Evolutionary conservation across 64 coral and sea anemone species (phyloP).

Genomic region (Stichodactyla helianthus): DNA sequence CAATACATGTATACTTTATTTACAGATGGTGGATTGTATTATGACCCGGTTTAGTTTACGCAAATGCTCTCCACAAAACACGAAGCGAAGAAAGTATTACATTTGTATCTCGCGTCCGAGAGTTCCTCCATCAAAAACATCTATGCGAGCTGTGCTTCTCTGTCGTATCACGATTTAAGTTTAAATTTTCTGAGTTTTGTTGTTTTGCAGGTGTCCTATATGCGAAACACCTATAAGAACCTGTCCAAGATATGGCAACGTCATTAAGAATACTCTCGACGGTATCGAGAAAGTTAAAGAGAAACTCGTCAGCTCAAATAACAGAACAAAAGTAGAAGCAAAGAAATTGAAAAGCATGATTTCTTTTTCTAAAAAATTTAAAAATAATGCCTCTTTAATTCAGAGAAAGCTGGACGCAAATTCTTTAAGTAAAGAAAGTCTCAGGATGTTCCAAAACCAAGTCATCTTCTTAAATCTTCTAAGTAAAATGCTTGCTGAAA

Average conservation of each 20-base stretch:
- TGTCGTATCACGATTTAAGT: too few relatives aligned
- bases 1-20: too few relatives aligned
- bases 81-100: too few relatives aligned
- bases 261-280: slow-evolving; percentile 58
- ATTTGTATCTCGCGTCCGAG: too few relatives aligned
- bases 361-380: not conserved
- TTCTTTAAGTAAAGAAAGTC: slow-evolving; percentile 1
- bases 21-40: too few relatives aligned
- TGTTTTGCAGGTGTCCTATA: slow-evolving; percentile 34
- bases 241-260: slow-evolving; percentile 74
- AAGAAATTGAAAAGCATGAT: not conserved
- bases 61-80: too few relatives aligned
- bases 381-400: too few relatives aligned
- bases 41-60: too few relatives aligned
- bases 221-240: slow-evolving; percentile 56
- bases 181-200: too few relatives aligned
- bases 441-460: slow-evolving; percentile 55
- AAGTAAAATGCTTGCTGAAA: not conserved
- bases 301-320: slow-evolving; percentile 10
- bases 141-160: too few relatives aligned
- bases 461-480: slow-evolving; percentile 28
- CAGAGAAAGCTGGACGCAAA: not conserved
- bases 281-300: slow-evolving; percentile 68
- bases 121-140: too few relatives aligned
- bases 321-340: not conserved